Percentiles rank a stretch among this genome's conserved stretches.
These are phyloP conservation scores for Phataginus tetradactyla DNA, from an alignment of 2,797 vertebrate genomes.

Conservation along the genomic window DNA sequence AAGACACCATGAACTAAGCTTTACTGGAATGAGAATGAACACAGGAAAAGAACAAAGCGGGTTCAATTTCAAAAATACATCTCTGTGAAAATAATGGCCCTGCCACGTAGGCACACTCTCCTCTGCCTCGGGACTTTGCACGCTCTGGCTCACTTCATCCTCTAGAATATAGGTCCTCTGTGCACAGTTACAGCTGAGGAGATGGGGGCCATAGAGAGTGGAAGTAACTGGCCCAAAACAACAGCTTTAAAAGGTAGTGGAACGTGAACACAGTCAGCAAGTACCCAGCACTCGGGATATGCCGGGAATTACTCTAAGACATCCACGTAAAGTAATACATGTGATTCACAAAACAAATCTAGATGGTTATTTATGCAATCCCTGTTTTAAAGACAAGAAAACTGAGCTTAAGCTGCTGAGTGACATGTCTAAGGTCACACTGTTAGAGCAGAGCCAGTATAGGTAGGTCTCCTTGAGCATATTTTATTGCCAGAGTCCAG, in stretches of 20 bases:
- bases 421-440: background rate
- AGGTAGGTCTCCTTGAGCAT: background rate
- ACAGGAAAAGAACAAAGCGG: background rate
- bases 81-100: background rate
- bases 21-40: background rate
- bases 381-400: background rate
- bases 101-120: background rate
- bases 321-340: background rate
- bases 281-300: background rate
- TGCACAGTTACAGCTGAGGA: background rate
- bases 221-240: background rate
- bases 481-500: background rate
- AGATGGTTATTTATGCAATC: background rate
- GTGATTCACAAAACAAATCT: background rate
- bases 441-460: background rate
- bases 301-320: background rate
- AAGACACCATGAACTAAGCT: background rate
- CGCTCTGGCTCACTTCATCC: background rate
- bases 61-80: background rate
- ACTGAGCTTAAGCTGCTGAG: background rate
- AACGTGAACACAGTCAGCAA: background rate
- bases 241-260: background rate
- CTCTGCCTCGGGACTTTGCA: background rate
- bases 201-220: background rate
- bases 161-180: background rate